phyloP scores from a whole-genome alignment of 2,797 vertebrate genomes.

The Pseudochaenichthys georgianus region DNA sequence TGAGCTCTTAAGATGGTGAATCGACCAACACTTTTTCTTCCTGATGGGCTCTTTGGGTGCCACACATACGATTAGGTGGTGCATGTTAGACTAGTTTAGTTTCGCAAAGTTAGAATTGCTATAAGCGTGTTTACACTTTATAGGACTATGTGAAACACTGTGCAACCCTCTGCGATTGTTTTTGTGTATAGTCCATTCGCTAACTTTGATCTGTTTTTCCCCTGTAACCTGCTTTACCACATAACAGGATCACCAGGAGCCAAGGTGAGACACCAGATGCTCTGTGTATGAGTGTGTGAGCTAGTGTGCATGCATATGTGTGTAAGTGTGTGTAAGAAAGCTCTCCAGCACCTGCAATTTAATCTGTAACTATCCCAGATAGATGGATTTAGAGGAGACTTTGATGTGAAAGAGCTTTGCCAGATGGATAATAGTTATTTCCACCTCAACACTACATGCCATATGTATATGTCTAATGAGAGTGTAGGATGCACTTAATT shows the following conservation, averaged over 20 bases:
- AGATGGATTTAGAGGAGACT: slow-evolving; percentile 59
- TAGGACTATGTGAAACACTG: slow-evolving; percentile 1
- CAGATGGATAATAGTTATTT: slow-evolving; percentile 54
- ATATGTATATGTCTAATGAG: slow-evolving; percentile 33
- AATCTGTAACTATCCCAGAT: slow-evolving; percentile 25
- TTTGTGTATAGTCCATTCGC: slow-evolving; percentile 28
- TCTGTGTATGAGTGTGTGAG: background rate
- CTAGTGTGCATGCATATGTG: slow-evolving; percentile 5
- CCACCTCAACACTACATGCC: slow-evolving; percentile 33
- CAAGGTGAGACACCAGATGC: slow-evolving; percentile 87
- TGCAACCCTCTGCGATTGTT: slow-evolving; percentile 14
- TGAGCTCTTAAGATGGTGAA: slow-evolving; percentile 69
- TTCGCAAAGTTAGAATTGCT: slow-evolving; percentile 6
- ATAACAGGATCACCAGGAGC: slow-evolving; percentile 86
- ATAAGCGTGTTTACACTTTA: background rate
- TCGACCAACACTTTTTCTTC: slow-evolving; percentile 68
- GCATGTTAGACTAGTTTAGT: slow-evolving; percentile 41
- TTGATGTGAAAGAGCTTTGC: slow-evolving; percentile 64
- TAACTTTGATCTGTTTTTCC: slow-evolving; percentile 65
- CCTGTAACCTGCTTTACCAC: slow-evolving; percentile 37
- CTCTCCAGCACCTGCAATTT: slow-evolving; percentile 54
- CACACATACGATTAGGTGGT: slow-evolving; percentile 46
- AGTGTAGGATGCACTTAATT: slow-evolving; percentile 7
- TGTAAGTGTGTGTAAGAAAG: slow-evolving; percentile 34
- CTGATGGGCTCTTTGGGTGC: slow-evolving; percentile 71